Percentiles rank a stretch among this genome's conserved stretches.
These are phyloP conservation scores for Amazona guildingii DNA, from an alignment of 2,113 vertebrate genomes.

Conservation along the genomic window DNA sequence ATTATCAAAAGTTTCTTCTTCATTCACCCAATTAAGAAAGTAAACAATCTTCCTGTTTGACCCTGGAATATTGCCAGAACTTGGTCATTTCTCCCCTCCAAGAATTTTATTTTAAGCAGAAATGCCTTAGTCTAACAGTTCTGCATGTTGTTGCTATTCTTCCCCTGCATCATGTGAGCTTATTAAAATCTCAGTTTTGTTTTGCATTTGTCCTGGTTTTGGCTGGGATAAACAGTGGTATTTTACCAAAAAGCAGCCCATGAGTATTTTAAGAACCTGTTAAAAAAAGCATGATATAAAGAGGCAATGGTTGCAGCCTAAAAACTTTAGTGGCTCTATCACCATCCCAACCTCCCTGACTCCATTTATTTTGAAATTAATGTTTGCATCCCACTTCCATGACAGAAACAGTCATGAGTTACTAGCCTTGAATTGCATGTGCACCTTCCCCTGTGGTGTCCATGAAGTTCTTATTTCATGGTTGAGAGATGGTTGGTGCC, in stretches of 20 bases:
- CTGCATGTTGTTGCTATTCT: neutral
- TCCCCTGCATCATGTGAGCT: neutral
- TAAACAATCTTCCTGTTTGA: neutral
- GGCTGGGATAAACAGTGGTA: neutral
- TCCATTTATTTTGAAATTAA: neutral
- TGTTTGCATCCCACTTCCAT: neutral
- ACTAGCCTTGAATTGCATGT: neutral
- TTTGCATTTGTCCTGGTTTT: neutral
- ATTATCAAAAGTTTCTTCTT: neutral
- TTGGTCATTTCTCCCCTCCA: neutral
- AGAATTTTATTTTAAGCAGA: neutral
- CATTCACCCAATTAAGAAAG: neutral
- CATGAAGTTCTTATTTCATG: neutral
- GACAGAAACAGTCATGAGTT: neutral
- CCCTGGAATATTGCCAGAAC: neutral
- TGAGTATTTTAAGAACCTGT: neutral
- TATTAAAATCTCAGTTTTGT: neutral
- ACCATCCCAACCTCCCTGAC: neutral
- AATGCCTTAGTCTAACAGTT: neutral
- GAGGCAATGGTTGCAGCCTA: neutral
- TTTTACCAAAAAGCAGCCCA: neutral
- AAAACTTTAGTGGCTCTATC: neutral
- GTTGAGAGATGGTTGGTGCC: neutral
- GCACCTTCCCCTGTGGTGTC: neutral
- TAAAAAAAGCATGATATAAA: neutral